A percentile compares a stretch with the other conserved stretches of the same genome.
Evolutionary conservation across 2,888 invertebrate species (phyloP).

Genomic region (Trichogramma dendrolimi): DNA sequence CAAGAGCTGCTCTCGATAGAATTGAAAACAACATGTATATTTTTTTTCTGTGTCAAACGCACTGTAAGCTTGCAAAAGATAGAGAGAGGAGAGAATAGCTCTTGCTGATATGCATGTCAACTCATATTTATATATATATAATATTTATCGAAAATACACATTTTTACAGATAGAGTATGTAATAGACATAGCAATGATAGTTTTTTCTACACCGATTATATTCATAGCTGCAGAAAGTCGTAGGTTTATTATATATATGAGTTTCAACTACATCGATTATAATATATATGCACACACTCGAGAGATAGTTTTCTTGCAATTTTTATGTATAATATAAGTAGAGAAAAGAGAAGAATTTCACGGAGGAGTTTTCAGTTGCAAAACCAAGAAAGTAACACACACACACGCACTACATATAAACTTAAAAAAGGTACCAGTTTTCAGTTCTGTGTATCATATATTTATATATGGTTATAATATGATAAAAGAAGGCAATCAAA

Average conservation of each 20-base stretch:
- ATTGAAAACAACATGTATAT: neutral
- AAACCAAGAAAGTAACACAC: no score
- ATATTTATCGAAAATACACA: conserved; percentile 9
- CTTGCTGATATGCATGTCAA: conserved; percentile 6
- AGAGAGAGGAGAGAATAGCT: neutral
- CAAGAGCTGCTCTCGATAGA: neutral
- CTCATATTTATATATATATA: neutral
- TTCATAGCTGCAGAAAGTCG: conserved; percentile 18
- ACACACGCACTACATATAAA: no score
- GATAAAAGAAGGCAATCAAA: no score
- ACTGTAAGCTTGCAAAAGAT: neutral
- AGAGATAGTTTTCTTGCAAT: no score
- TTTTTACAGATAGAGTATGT: conserved; percentile 20
- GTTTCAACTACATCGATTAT: conserved; percentile 12
- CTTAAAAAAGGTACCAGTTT: no score
- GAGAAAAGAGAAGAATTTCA: no score
- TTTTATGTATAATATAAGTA: no score
- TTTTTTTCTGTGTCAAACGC: neutral
- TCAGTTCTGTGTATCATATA: no score
- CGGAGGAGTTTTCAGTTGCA: no score
- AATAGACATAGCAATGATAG: conserved; percentile 22
- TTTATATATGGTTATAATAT: no score
- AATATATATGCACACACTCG: no score
- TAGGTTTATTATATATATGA: conserved; percentile 9
- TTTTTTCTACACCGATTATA: conserved; percentile 21